Conservation (phyloP, 2,888 invertebrate species). For the Caenorhabditis sulstoni region DNA sequence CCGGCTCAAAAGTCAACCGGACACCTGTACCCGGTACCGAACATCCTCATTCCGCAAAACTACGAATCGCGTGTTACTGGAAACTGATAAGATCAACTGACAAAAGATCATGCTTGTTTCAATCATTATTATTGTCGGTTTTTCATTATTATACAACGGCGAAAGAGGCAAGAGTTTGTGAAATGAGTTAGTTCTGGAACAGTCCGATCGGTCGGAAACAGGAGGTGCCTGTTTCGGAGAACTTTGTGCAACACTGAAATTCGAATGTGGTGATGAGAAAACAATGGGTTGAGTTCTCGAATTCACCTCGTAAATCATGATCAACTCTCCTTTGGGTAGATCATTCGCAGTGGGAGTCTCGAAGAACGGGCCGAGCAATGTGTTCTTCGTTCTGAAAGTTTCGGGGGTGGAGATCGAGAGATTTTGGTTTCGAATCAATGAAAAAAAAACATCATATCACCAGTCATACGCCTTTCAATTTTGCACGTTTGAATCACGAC, state of each 20-base stretch:
- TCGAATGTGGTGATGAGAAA: slow-evolving; percentile 4
- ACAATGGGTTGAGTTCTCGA: too few relatives aligned
- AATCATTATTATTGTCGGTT: not conserved
- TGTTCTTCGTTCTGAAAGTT: slow-evolving; percentile 19
- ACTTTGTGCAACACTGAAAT: slow-evolving; percentile 40
- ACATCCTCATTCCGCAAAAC: too few relatives aligned
- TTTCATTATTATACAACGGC: not conserved
- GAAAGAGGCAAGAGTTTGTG: slow-evolving; percentile 4
- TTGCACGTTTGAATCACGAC: too few relatives aligned
- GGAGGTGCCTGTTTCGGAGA: slow-evolving; percentile 29
- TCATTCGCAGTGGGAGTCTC: slow-evolving; percentile 27
- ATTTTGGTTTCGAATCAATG: too few relatives aligned
- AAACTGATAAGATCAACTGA: too few relatives aligned
- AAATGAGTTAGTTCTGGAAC: slow-evolving; percentile 31
- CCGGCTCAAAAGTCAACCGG: too few relatives aligned
- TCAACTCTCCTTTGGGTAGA: slow-evolving; percentile 38
- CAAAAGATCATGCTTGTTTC: too few relatives aligned
- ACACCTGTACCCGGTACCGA: too few relatives aligned
- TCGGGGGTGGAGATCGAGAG: too few relatives aligned
- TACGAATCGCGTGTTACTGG: too few relatives aligned
- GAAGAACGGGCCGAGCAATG: slow-evolving; percentile 32
- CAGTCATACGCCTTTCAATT: too few relatives aligned
- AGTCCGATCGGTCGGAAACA: slow-evolving; percentile 43
- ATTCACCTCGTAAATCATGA: slow-evolving; percentile 53
- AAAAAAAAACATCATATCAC: not conserved